A percentile compares a stretch with the other conserved stretches of the same genome.
Conservation (phyloP, 2,888 invertebrate species). For the Cerastis rubricosa region DNA sequence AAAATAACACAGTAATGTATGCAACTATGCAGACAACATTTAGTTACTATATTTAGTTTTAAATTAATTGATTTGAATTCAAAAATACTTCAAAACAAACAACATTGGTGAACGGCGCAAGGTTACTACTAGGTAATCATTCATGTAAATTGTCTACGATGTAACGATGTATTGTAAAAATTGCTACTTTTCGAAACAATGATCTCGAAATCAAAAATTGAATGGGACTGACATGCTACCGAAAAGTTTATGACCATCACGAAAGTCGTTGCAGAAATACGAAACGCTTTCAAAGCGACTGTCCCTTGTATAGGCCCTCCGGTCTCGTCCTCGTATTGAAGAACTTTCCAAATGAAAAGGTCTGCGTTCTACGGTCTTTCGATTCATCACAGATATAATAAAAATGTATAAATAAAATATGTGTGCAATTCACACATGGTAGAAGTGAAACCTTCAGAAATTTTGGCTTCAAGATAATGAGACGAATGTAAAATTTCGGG, state of each 20-base stretch:
- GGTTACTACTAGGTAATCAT: background rate
- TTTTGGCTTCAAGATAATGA: no score
- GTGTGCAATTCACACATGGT: no score
- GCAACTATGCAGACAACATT: background rate
- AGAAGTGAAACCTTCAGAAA: no score
- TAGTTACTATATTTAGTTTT: background rate
- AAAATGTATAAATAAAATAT: no score
- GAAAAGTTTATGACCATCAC: background rate
- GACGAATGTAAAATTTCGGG: no score
- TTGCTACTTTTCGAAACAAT: background rate
- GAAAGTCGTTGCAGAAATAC: background rate
- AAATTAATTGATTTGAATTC: background rate
- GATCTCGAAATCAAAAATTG: background rate
- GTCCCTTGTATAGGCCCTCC: background rate
- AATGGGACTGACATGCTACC: background rate
- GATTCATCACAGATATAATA: background rate
- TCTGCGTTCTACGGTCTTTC: no score
- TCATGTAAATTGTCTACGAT: constrained; percentile 13
- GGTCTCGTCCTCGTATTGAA: background rate
- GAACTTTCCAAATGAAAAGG: background rate
- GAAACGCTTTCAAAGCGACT: background rate
- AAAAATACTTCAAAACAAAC: background rate
- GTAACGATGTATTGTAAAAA: background rate
- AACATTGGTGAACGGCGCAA: background rate
- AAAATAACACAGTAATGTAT: background rate